Evolutionary conservation across 2,888 invertebrate species (phyloP), one percentile per base, ranked within the genome.

Genomic region (Mesoligia furuncula): DNA sequence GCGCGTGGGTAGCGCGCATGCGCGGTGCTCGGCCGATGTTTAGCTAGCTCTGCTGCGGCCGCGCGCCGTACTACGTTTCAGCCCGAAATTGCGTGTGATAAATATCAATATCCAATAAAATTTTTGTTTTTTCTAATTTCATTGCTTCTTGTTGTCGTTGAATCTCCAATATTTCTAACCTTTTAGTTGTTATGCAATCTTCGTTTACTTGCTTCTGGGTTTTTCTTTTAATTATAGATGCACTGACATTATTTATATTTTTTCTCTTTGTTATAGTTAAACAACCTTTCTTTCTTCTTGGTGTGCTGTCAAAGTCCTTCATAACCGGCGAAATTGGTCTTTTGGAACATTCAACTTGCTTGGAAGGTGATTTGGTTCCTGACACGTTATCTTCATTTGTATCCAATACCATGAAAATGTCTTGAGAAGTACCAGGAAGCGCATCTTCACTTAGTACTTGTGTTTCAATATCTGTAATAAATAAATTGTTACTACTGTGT

Each of bases 111-210:
- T 27, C 42, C n/a, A 27, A 17, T 36, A 66, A 42, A 42, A 13
- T n/a, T n/a, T n/a, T n/a, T n/a, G n/a, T n/a, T n/a, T n/a, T n/a
- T n/a, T n/a, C n/a, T n/a, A n/a, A n/a, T 42, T 42, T 42, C 13
- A 42, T 42, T 13, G 13, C 11, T 13, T 42, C 42, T 42, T 42
- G 42, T 42, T 42, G 42, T 42, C 8, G n/a, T 42, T 65, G 39
- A 15, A 65, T 65, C 8, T 65, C 57, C n/a, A 57, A 57, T n/a
- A 57, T 57, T 57, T 57, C 57, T 57, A 57, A 57, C n/a, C n/a
- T n/a, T n/a, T n/a, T n/a, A n/a, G n/a, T n/a, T n/a, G n/a, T n/a
- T n/a, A n/a, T n/a, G n/a, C n/a, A n/a, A n/a, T n/a, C n/a, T n/a
- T n/a, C n/a, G n/a, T n/a, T n/a, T n/a, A n/a, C n/a, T n/a, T 51